phyloP scores from a whole-genome alignment of 2,113 vertebrate genomes.

The Salvelinus alpinus region DNA sequence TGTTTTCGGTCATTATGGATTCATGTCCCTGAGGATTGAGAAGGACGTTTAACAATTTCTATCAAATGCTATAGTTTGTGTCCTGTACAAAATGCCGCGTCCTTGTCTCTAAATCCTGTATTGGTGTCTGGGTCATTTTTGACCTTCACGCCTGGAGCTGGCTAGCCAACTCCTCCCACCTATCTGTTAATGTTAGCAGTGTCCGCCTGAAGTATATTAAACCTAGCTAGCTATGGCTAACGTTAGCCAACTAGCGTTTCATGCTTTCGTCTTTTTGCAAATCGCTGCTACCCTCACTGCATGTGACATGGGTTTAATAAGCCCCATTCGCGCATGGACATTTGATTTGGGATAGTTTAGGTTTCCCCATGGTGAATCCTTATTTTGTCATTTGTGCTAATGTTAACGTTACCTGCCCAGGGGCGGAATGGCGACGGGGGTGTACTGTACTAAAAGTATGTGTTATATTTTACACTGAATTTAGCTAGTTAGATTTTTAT shows the following conservation, averaged over 20 bases:
- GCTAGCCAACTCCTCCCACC: conserved; percentile 51
- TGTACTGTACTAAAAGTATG: no score
- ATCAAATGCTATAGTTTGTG: no score
- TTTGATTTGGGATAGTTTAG: no score
- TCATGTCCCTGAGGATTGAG: background rate
- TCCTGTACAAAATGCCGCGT: background rate
- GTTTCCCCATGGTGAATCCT: no score
- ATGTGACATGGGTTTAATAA: no score
- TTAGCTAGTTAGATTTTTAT: no score
- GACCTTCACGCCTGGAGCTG: conserved; percentile 63
- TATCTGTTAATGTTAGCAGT: conserved; percentile 12
- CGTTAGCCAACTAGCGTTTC: background rate
- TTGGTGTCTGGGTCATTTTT: conserved; percentile 35
- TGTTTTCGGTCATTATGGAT: background rate
- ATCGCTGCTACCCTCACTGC: no score
- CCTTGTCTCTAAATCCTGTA: background rate
- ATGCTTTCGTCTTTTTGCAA: background rate
- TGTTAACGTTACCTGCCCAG: no score
- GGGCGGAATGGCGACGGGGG: no score
- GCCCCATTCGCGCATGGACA: no score
- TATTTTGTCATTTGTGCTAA: no score
- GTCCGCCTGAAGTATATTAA: background rate
- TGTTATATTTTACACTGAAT: no score
- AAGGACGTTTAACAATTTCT: background rate
- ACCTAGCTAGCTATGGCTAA: background rate